A percentile compares a stretch with the other conserved stretches of the same genome.
Evolutionary conservation across 2,888 invertebrate species (phyloP).

Genomic region (Pristionchus japonicus): DNA sequence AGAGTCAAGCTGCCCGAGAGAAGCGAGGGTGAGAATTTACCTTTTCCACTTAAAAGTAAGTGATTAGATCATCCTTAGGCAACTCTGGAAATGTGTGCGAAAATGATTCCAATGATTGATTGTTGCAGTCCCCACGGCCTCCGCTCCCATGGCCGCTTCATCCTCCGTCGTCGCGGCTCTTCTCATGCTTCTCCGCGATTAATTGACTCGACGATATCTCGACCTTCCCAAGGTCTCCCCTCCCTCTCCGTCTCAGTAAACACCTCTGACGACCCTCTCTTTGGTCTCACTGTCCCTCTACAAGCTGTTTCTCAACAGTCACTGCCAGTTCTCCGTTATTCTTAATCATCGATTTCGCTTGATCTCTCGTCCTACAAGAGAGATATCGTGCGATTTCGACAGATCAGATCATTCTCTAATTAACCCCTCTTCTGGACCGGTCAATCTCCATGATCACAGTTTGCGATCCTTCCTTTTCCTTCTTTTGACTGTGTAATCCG

Average conservation of each 20-base stretch:
- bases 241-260: neutral
- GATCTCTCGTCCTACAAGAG: too few species aligned
- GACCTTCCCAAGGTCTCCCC: neutral
- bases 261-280: neutral
- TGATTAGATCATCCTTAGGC: neutral
- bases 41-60: neutral
- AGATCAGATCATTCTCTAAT: too few species aligned
- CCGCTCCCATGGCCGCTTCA: neutral
- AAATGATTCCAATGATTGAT: neutral
- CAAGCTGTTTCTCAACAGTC: neutral
- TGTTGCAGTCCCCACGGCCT: slow-evolving; percentile 30
- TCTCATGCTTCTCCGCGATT: neutral
- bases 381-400: too few species aligned
- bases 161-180: neutral
- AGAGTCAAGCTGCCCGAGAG: neutral
- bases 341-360: too few species aligned
- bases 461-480: neutral
- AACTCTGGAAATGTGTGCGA: neutral
- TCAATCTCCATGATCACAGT: slow-evolving; percentile 21
- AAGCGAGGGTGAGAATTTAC: neutral
- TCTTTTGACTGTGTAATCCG: neutral
- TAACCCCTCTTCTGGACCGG: slow-evolving; percentile 10
- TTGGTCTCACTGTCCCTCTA: neutral
- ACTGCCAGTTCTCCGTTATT: neutral
- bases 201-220: neutral